Evolutionary conservation across 2,888 invertebrate genomes (phyloP), one percentile per base, ranked within the genome.

Genomic region (Geotrupes spiniger): DNA sequence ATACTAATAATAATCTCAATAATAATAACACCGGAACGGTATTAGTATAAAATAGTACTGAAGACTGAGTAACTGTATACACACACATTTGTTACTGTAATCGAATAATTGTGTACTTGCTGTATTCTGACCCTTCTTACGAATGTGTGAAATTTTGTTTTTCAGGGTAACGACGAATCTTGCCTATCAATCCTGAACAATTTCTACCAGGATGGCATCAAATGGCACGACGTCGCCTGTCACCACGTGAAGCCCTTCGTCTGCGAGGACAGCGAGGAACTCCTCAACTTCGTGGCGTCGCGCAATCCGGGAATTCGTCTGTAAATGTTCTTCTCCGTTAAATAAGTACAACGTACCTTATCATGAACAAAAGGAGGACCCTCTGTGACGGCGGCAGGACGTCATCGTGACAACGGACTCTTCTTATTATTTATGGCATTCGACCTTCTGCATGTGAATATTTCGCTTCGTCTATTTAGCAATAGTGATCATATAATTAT

Each of bases 191-290:
- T 92, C 61, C 76, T 92, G 67, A 92, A 92, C 77, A 92, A 92
- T 74, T 92, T 92, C 80, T 92, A 92, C 80, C 89, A 87, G 68
- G 89, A 89, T 68, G 89, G 89, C 53, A 78, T 89, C 66, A 88
- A 88, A 72, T 89, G 89, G 89, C 89, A 90, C 76, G 89, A 90
- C 69, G 89, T 90, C 26, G 89, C 89, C 58, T 89, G 89, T 69
- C 89, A 89, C 71, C 89, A 90, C 73, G 79, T 88, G 58, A 89
- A 90, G 74, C 89, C 89, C 16, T 89, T 89, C 78, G 89, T 92
- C 17, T 92, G 92, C 71, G 92, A 92, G 73, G 92, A 92, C 77
- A 90, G 89, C 70, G 92, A 92, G 65, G 90, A 91, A 71, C 80
- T 92, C 12, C 79, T 92, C 66, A 90, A 90, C 79, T 92, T 92